Evolutionary conservation across 1,140 invertebrate species (phyloP), one percentile per base, ranked within the genome.

Genomic region (Medauroidea extradentata): DNA sequence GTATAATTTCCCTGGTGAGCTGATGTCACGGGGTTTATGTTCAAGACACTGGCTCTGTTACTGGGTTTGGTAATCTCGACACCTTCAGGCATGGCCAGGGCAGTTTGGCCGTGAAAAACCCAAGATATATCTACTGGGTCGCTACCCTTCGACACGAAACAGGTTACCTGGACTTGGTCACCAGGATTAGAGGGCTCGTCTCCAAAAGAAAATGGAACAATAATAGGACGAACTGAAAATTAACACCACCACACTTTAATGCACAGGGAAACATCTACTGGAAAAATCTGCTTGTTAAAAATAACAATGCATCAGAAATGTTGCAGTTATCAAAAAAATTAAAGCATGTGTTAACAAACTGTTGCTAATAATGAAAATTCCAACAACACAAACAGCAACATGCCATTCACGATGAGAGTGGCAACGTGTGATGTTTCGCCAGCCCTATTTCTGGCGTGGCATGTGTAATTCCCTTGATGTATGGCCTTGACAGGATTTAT

Each of bases 1-100:
- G 85, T 87, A 74, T 89, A 89, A 67, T 83, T 85, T 65, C 86
- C 86, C 68, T 82, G 81, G 75, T 87, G 85, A 64, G 76, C 75
- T 60, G 82, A 79, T 65, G 78, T 80, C 60, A 86, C 82, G 69
- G 77, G 79, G 73, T 75, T 78, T 72, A 85, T 83, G 72, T 80
- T 83, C 67, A 85, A 77, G 63, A 79, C 79, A 72, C 81, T 82
- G 66, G 81, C 73, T 54, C 79, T 73, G 53, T 75, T 75, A 57
- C 77, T 75, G 9, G 75, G 59, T 54, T 64, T 67, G n/a, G 62
- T 63, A 11, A 66, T 67, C 24, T 50, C 5, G 7, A 44, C 44
- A 5, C 38, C 57, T 16, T 13, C n/a, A 13, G 49, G 25, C 24
- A 23, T 43, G 24, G 24, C 39, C 7, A 4, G 5, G 9, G 58